Percentiles rank a stretch among this genome's conserved stretches.
Evolutionary conservation across 2,113 vertebrate species (phyloP).

Genomic region (Alethe castanea): DNA sequence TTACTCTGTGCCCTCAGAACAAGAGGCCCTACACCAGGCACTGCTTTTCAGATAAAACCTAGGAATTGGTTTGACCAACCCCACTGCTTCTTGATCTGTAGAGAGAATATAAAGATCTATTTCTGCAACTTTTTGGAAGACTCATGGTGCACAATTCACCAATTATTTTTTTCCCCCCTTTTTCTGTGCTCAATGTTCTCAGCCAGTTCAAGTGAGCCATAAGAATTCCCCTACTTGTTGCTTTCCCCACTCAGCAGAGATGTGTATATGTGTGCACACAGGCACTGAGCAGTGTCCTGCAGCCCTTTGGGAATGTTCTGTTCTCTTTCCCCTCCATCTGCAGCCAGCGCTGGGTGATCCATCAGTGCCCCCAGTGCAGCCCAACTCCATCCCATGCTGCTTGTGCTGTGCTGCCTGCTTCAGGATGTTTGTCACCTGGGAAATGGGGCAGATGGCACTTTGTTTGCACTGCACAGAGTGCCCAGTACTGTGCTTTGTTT

Average conservation of each 20-base stretch:
- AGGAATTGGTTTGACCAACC: background rate
- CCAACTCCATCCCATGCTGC: fast-evolving
- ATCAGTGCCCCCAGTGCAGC: background rate
- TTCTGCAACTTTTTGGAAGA: background rate
- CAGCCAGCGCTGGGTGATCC: background rate
- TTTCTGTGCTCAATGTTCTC: background rate
- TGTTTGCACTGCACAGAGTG: background rate
- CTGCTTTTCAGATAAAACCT: background rate
- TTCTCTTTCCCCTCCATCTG: background rate
- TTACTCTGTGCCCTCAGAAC: background rate
- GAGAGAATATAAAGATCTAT: background rate
- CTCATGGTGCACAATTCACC: fast-evolving
- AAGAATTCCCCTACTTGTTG: background rate
- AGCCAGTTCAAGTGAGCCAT: background rate
- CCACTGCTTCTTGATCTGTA: background rate
- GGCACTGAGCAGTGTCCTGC: background rate
- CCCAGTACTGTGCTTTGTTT: background rate
- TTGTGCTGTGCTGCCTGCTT: background rate
- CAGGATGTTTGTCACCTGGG: background rate
- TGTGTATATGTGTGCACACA: fast-evolving
- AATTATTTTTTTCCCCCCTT: background rate
- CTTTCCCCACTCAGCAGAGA: background rate
- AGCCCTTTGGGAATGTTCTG: background rate
- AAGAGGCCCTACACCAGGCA: background rate
- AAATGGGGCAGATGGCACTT: background rate